Conservation (phyloP, 1,140 invertebrate genomes). For the Himalopsyche phryganea region DNA sequence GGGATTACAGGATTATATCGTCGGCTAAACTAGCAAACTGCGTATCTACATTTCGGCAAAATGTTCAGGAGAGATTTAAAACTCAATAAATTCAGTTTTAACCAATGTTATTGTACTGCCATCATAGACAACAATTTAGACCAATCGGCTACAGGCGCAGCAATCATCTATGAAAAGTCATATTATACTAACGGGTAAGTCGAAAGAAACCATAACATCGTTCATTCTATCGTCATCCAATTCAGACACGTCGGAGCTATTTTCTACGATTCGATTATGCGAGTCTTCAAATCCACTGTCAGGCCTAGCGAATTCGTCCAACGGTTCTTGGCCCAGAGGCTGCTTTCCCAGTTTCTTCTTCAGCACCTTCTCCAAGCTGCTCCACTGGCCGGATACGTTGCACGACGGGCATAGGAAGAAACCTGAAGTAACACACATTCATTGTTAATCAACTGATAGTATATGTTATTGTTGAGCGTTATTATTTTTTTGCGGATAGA, state of each 20-base stretch:
- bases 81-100: too few relatives aligned
- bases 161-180: too few relatives aligned
- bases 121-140: too few relatives aligned
- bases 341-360: constrained; percentile 41
- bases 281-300: constrained; percentile 26
- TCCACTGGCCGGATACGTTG: constrained; percentile 57
- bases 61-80: too few relatives aligned
- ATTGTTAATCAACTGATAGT: too few relatives aligned
- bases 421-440: constrained; percentile 46
- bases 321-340: constrained; percentile 40
- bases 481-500: too few relatives aligned
- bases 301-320: too few relatives aligned
- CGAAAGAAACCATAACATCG: constrained; percentile 52
- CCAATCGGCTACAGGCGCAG: not conserved
- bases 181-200: constrained; percentile 54
- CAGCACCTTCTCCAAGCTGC: constrained; percentile 52
- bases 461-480: too few relatives aligned
- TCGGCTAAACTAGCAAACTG: too few relatives aligned
- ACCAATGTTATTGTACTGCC: too few relatives aligned
- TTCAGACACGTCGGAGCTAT: constrained; percentile 42
- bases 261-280: constrained; percentile 43
- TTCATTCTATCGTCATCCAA: constrained; percentile 45
- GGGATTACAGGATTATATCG: not conserved
- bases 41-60: too few relatives aligned
- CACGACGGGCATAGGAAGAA: constrained; percentile 64